These are phyloP conservation scores for Dendrolimus kikuchii DNA, from an alignment of 1,140 invertebrate genomes.

Conservation along the genomic window DNA sequence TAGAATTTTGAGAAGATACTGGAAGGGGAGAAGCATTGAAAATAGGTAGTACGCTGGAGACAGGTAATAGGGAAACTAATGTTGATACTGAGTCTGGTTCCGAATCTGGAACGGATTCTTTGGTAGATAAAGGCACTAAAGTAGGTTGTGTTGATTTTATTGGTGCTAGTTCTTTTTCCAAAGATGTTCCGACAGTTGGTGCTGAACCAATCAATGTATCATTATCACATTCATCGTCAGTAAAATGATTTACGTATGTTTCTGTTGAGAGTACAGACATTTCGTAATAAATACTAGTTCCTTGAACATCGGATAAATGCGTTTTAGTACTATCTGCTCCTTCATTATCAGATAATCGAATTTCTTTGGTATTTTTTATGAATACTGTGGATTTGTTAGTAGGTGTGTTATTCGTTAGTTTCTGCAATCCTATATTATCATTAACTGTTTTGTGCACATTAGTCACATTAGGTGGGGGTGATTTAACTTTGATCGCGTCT, in stretches of 20 bases:
- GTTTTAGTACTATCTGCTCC: constrained; percentile 43
- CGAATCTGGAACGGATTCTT: constrained; percentile 19
- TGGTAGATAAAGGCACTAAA: constrained; percentile 16
- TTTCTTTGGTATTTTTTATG: constrained; percentile 66
- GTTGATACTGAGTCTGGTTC: constrained; percentile 24
- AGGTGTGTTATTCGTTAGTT: constrained; percentile 40
- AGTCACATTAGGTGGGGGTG: constrained; percentile 34
- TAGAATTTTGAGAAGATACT: constrained; percentile 39
- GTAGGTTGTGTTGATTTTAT: constrained; percentile 30
- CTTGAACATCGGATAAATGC: constrained; percentile 58
- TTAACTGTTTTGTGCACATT: constrained; percentile 39
- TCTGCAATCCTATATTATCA: constrained; percentile 43
- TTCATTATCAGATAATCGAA: constrained; percentile 54
- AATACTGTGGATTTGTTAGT: constrained; percentile 55
- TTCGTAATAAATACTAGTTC: constrained; percentile 67
- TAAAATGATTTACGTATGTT: constrained; percentile 51
- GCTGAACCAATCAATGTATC: constrained; percentile 28
- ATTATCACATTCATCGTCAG: constrained; percentile 59
- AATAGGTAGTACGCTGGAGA: constrained; percentile 20
- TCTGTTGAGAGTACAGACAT: constrained; percentile 65
- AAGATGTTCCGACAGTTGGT: constrained; percentile 36
- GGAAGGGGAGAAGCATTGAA: constrained; percentile 29
- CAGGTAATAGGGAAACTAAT: constrained; percentile 22
- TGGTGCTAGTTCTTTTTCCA: constrained; percentile 38
- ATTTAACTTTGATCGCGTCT: constrained; percentile 41